A percentile compares a stretch with the other conserved stretches of the same genome.
phyloP scores from a whole-genome alignment of 92 coral and sea anemone species.

The Porites rus region DNA sequence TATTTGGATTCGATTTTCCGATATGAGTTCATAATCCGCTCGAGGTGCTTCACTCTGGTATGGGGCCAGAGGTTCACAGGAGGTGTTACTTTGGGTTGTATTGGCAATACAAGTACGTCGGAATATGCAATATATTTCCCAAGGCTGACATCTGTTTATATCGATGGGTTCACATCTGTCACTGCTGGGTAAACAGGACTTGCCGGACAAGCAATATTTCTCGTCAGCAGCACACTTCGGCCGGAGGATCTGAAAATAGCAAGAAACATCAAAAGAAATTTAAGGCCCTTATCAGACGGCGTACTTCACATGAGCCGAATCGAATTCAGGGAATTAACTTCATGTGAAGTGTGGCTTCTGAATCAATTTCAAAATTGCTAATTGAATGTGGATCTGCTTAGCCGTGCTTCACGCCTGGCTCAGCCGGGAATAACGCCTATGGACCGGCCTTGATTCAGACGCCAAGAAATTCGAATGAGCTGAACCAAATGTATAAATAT shows the following conservation, averaged over 20 bases:
- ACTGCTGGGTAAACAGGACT: constrained; percentile 60
- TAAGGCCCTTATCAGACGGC: no score
- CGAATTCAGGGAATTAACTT: no score
- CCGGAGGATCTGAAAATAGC: constrained; percentile 66
- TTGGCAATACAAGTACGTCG: constrained; percentile 71
- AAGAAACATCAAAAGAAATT: neutral
- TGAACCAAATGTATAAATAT: no score
- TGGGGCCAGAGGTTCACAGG: constrained; percentile 56
- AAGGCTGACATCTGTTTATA: constrained; percentile 54
- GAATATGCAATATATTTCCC: constrained; percentile 67
- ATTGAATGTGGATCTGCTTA: no score
- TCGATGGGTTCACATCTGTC: constrained; percentile 41
- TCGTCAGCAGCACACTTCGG: constrained; percentile 70
- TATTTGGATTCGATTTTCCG: constrained; percentile 62
- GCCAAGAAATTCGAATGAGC: no score
- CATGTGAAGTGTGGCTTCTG: no score
- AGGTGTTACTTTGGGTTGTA: constrained; percentile 59
- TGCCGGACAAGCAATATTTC: constrained; percentile 70
- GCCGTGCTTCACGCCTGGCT: no score
- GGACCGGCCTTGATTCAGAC: no score
- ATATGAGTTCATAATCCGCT: constrained; percentile 79
- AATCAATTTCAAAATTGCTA: no score
- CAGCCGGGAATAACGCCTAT: no score
- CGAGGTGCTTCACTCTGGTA: constrained; percentile 69
- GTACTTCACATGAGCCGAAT: no score